These are phyloP conservation scores for Zhuqinia jingwanae DNA, from an alignment of 2,888 invertebrate species.

Conservation along the genomic window DNA sequence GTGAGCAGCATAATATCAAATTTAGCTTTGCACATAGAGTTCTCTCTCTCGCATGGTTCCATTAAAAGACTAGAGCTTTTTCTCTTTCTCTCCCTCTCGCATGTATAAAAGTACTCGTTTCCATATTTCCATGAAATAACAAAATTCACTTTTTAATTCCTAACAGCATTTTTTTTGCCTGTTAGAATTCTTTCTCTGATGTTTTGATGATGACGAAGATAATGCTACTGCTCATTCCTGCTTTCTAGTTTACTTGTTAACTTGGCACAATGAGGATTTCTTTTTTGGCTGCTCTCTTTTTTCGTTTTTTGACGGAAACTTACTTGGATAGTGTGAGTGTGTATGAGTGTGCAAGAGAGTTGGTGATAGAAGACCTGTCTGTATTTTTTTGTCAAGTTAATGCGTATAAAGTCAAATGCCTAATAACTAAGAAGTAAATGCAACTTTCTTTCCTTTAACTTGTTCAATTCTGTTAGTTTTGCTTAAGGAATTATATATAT, in stretches of 20 bases:
- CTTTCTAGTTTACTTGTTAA: conserved; percentile 60
- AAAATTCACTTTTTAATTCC: conserved; percentile 57
- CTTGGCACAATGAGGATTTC: conserved; percentile 55
- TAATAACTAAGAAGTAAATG: conserved; percentile 36
- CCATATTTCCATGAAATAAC: conserved; percentile 59
- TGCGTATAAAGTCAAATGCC: conserved; percentile 19
- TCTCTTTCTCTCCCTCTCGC: not conserved
- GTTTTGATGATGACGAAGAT: conserved; percentile 23
- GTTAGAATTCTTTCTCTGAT: conserved; percentile 46
- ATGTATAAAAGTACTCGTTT: conserved; percentile 30
- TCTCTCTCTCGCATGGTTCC: conserved; percentile 49
- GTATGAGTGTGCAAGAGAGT: not conserved
- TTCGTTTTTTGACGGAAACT: conserved; percentile 50
- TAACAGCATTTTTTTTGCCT: conserved; percentile 42
- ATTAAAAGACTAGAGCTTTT: conserved; percentile 12
- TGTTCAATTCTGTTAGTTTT: conserved; percentile 2
- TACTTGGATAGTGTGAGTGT: conserved; percentile 10
- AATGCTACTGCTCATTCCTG: conserved; percentile 42
- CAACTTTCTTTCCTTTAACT: conserved; percentile 28
- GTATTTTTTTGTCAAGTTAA: conserved; percentile 39
- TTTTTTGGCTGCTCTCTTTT: conserved; percentile 57
- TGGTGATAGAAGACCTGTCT: conserved; percentile 6
- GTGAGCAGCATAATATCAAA: conserved; percentile 69
- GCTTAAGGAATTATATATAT: too few relatives aligned
- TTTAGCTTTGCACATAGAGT: conserved; percentile 59